Evolutionary conservation across 1,140 invertebrate species (phyloP).

Genomic region (Cepaea nemoralis): DNA sequence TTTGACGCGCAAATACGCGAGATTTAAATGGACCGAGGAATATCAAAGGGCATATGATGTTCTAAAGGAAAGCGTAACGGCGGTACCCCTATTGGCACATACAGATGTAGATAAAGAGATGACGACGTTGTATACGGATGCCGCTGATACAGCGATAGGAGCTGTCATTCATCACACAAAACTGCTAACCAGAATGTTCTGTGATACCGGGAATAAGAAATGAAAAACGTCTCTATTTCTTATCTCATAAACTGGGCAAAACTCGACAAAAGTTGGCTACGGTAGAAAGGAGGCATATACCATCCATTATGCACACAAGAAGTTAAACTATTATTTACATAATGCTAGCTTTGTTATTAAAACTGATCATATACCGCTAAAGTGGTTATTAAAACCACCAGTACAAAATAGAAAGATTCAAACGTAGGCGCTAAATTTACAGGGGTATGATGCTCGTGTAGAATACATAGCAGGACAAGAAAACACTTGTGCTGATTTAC

Average conservation of each 20-base stretch:
- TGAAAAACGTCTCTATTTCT: background rate
- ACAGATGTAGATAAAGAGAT: background rate
- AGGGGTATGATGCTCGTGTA: background rate
- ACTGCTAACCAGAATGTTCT: background rate
- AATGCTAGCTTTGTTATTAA: background rate
- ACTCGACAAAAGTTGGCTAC: background rate
- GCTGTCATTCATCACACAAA: background rate
- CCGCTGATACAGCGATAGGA: background rate
- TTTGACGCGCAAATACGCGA: background rate
- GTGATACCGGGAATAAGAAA: background rate
- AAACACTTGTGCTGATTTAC: background rate
- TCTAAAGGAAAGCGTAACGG: background rate
- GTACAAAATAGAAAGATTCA: background rate
- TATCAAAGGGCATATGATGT: background rate
- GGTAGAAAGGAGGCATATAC: background rate
- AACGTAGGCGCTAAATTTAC: background rate
- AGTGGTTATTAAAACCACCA: background rate
- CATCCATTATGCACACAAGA: background rate
- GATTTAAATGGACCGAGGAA: background rate
- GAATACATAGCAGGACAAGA: background rate
- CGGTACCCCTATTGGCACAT: background rate
- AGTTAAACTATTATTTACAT: background rate
- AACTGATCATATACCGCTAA: background rate
- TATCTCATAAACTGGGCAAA: background rate
- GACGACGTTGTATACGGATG: background rate